Evolutionary conservation across 2,888 invertebrate genomes (phyloP), one percentile per base, ranked within the genome.

Genomic region (Pheosia gnoma): DNA sequence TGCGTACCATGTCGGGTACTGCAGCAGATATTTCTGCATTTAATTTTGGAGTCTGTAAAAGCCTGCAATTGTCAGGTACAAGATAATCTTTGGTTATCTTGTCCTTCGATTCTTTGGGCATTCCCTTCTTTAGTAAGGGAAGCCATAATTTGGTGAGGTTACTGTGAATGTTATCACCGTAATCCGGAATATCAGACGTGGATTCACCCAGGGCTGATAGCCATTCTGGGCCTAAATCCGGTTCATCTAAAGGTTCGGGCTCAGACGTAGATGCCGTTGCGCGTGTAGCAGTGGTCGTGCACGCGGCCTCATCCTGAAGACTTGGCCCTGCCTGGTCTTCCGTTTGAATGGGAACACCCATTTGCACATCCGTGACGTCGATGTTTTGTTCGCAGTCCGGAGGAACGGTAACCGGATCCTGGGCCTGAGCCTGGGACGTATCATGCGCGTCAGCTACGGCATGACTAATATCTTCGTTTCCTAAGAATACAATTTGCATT

Each of bases 1-100:
- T 43, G 13, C 68, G 51, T 0, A 55, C 63, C 5, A 59, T 36
- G 3, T 70, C 70, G 1, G 70, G 45, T 1, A 66, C 51, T 0
- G 70, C 67, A 0, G 68, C 68, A 3, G 63, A 59, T 9, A 68
- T 70, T 13, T 73, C 67, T 0, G 62, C 58, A 43, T 73, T 73
- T 9, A 71, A 41, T 39, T 64, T 69, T 9, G 70, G 71, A 0
- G 73, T 63, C 52, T 74, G 70, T n/a, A 74, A 49, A n/a, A 74
- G 37, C n/a, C n/a, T 60, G 56, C 71, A 71, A 37, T 71, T 71
- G 1, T 36, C 58, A 0, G 74, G 74, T 4, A 70, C 57, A 0
- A 62, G 47, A n/a, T 68, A 62, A 9, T 68, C 61, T 57, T 67
- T 72, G 6, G 61, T 9, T 0, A 68, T 37, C 1, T 57, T 63